Evolutionary conservation across 30 jellyfish, hydroid and myxozoan genomes (phyloP), one percentile per base, ranked within the genome.

Genomic region (Aurelia coerulea): DNA sequence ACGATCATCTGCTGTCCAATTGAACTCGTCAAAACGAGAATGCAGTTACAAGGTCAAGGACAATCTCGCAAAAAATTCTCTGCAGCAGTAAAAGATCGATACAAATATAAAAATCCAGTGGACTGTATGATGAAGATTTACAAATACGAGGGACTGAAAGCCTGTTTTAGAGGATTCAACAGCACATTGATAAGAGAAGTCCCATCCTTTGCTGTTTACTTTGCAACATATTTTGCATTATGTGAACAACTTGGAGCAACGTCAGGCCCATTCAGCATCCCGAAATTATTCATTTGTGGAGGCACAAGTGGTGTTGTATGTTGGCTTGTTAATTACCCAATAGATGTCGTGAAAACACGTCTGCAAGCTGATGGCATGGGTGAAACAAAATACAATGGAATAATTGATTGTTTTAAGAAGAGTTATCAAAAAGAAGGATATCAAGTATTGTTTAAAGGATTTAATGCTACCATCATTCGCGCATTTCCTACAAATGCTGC

Each of bases 401-500:
- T 58, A 19, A 49, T 84, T 54, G 88, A 88, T 51, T 94, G 97
- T 73, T 50, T 68, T 8, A 46, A 33, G 54, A 76, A 82, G 42
- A 64, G 94, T 37, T 82, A 78, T 66, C 50, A 68, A 23, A 54
- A 65, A 75, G 99, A 85, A 49, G 99, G 99, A 13, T 37, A 18
- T 17, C 23, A 18, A 19, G 96, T 85, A 13, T 94, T 94, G 70
- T 77, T 74, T n/a, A 84, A 91, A 53, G 99, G 99, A 33, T 56
- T 94, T 32, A 66, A 54, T 53, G 90, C 95, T 4, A 94, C 99
- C 4, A 65, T 94, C 7, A 19, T 94, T 5, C 58, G 99, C 0
- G 99, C 99, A 16, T 89, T 94, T 80, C 99, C 99, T 14, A 85
- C 89, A 11, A 94, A 94, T 65, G 99, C 97, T 4, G 97, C 92